Conservation (phyloP, 2,888 invertebrate species). For the Cryptophagus acutangulus region DNA sequence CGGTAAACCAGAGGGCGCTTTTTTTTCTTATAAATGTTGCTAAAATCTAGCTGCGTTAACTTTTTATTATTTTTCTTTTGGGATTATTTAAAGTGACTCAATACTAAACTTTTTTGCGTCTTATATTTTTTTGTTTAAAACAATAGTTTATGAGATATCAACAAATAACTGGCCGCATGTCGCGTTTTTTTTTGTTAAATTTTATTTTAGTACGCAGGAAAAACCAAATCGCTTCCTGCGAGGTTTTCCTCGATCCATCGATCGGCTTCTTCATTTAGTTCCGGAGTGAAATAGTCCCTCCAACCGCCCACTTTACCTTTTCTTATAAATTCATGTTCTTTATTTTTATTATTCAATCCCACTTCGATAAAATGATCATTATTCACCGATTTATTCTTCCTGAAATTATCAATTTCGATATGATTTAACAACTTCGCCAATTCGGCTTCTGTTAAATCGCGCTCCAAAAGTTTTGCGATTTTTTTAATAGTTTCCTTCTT, state of each 20-base stretch:
- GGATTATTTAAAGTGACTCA: too few relatives aligned
- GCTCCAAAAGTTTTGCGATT: slow-evolving; percentile 58
- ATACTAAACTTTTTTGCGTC: too few relatives aligned
- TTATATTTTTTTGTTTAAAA: too few relatives aligned
- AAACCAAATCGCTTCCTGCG: background rate
- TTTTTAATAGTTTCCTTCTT: slow-evolving; percentile 54
- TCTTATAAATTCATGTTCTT: slow-evolving; percentile 60
- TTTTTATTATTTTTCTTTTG: too few relatives aligned
- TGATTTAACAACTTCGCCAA: slow-evolving; percentile 60
- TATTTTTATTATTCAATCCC: slow-evolving; percentile 40
- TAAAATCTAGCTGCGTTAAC: too few relatives aligned
- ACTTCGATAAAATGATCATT: slow-evolving; percentile 42
- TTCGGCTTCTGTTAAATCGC: slow-evolving; percentile 54
- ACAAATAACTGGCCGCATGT: too few relatives aligned
- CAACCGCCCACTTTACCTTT: slow-evolving; percentile 55
- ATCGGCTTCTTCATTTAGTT: slow-evolving; percentile 3
- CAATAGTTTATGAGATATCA: too few relatives aligned
- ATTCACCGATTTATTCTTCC: slow-evolving; percentile 75
- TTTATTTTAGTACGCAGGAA: background rate
- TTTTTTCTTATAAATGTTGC: too few relatives aligned
- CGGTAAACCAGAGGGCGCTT: too few relatives aligned
- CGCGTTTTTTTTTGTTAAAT: background rate
- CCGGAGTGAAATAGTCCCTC: slow-evolving; percentile 10
- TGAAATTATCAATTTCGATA: slow-evolving; percentile 74
- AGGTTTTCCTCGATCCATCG: slow-evolving; percentile 13